Percentiles rank a stretch among this genome's conserved stretches.
Conservation (phyloP, 2,113 vertebrate genomes). For the Ursus arctos region DNA sequence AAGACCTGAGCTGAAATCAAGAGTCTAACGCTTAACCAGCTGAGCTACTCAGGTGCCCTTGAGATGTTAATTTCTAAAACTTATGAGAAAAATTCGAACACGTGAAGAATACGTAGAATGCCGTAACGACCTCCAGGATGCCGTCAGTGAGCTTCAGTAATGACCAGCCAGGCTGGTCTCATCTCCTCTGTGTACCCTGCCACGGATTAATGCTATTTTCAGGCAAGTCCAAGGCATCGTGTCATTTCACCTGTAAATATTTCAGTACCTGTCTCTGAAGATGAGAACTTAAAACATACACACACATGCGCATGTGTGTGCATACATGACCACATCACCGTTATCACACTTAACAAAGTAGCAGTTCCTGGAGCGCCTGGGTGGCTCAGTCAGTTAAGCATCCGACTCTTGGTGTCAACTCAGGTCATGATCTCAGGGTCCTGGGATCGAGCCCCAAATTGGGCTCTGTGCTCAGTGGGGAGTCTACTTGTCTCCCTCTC, state of each 20-base stretch:
- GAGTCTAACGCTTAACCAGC: not conserved
- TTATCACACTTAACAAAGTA: not conserved
- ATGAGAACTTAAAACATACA: not conserved
- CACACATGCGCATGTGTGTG: rapidly evolving
- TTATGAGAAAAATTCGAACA: not conserved
- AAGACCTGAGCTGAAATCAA: not conserved
- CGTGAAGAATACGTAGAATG: rapidly evolving
- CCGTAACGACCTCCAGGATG: rapidly evolving
- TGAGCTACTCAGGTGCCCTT: not conserved
- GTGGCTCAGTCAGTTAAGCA: not conserved
- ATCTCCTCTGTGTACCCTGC: rapidly evolving
- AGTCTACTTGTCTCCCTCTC: not conserved
- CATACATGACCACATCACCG: not conserved
- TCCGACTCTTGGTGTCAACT: not conserved
- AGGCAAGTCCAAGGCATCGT: not conserved
- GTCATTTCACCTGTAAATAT: rapidly evolving
- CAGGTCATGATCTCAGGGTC: not conserved
- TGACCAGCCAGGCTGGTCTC: rapidly evolving
- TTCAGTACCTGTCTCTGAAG: not conserved
- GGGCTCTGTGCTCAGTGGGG: not conserved
- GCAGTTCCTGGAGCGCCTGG: not conserved
- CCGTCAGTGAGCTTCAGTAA: rapidly evolving
- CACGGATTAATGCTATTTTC: not conserved
- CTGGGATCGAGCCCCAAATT: not conserved
- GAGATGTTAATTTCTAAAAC: not conserved